Evolutionary conservation across 1,140 invertebrate genomes (phyloP).

Genomic region (Megalonaias nervosa): DNA sequence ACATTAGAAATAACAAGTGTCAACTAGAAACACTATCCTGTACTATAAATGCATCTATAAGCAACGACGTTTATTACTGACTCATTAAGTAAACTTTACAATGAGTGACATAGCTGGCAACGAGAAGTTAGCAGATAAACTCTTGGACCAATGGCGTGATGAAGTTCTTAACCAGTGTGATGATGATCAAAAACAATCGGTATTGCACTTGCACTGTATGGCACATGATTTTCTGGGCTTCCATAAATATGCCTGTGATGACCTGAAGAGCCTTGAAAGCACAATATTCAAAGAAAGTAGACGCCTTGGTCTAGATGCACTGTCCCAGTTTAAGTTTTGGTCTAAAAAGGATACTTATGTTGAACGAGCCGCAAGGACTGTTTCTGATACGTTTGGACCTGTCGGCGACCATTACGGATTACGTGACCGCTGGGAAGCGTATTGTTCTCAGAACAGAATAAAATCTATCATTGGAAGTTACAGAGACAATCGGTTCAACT

Average conservation of each 20-base stretch:
- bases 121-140: constrained; percentile 13
- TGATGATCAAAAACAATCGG: no score
- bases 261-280: not conserved
- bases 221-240: constrained; percentile 3
- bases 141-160: constrained; percentile 11
- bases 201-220: not conserved
- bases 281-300: not conserved
- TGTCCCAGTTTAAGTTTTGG: not conserved
- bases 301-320: not conserved
- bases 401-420: not conserved
- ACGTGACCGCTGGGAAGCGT: not conserved
- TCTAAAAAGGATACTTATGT: not conserved
- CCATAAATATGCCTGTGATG: not conserved
- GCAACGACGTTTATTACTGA: not conserved
- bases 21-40: no score
- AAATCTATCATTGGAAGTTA: constrained; percentile 10
- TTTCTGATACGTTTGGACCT: not conserved
- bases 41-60: no score
- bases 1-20: no score
- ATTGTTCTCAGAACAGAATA: not conserved
- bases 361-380: not conserved
- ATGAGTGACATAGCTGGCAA: constrained; percentile 18
- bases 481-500: constrained; percentile 16
- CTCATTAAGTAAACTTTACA: constrained; percentile 5
- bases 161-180: not conserved